phyloP scores from a whole-genome alignment of 2,888 invertebrate species.

The Rhopalosiphum nymphaeae region DNA sequence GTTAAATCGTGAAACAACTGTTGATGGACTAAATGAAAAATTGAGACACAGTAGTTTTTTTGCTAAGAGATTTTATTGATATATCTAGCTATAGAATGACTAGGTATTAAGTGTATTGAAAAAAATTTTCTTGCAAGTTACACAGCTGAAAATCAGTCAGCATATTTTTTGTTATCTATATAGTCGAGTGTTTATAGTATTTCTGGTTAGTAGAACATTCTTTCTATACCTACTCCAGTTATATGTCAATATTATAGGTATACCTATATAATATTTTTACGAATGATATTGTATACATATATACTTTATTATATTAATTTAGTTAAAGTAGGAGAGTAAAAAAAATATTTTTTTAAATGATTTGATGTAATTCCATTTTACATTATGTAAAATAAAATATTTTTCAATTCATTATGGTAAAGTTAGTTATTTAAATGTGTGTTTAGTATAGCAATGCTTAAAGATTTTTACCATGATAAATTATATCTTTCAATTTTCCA shows the following conservation, averaged over 20 bases:
- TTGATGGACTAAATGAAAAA: background rate
- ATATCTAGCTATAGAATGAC: background rate
- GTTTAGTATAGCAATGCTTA: background rate
- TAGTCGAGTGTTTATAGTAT: background rate
- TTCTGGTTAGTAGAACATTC: background rate
- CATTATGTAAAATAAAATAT: background rate
- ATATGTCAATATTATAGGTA: background rate
- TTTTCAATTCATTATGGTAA: background rate
- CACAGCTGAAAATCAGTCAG: background rate
- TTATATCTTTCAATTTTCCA: background rate
- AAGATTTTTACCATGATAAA: background rate
- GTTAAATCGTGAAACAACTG: background rate
- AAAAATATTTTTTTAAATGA: background rate
- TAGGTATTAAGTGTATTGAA: background rate
- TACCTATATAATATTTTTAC: background rate
- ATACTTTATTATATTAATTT: background rate
- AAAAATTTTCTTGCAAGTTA: background rate
- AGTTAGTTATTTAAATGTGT: background rate
- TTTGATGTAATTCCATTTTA: background rate
- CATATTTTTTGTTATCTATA: background rate
- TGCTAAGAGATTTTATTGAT: background rate
- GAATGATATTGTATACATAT: background rate
- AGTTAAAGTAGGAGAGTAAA: background rate
- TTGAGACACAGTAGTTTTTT: conserved; percentile 6
- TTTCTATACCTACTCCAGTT: background rate